These are phyloP conservation scores for Rhinogobio ventralis DNA, from an alignment of 2,797 vertebrate species.

Conservation along the genomic window DNA sequence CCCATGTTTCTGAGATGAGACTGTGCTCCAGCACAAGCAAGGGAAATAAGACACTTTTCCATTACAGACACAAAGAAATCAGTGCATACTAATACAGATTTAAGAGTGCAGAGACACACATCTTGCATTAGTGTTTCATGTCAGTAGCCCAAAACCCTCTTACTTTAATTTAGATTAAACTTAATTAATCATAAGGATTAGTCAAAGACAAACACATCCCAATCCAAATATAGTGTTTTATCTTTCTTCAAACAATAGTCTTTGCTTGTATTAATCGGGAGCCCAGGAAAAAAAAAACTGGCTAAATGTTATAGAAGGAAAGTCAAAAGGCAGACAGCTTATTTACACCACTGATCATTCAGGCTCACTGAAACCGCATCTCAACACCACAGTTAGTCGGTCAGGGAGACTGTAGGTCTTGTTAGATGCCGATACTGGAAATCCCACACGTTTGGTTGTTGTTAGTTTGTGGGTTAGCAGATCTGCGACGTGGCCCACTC, in stretches of 20 bases:
- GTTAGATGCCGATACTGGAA: constrained; percentile 13
- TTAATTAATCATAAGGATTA: constrained; percentile 6
- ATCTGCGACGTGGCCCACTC: constrained; percentile 8
- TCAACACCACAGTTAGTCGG: constrained; percentile 40
- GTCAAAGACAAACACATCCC: constrained; percentile 14
- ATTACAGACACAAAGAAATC: constrained; percentile 25
- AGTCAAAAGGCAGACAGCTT: constrained; percentile 33
- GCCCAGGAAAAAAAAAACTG: not conserved
- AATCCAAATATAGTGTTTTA: constrained; percentile 33
- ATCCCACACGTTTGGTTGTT: constrained; percentile 6
- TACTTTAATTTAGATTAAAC: constrained; percentile 16
- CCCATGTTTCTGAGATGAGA: not conserved
- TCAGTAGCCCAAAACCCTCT: constrained; percentile 33
- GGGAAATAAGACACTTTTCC: constrained; percentile 16
- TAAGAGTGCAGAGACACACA: not conserved
- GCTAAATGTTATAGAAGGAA: constrained; percentile 12
- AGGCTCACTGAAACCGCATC: constrained; percentile 6
- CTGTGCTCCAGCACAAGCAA: not conserved
- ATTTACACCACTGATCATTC: constrained; percentile 19
- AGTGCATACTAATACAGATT: constrained; percentile 41
- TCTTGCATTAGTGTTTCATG: constrained; percentile 33
- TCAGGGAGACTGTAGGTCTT: constrained; percentile 30
- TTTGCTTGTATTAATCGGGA: constrained; percentile 23
- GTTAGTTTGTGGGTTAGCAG: constrained; percentile 32
- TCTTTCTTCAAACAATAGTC: not conserved